phyloP scores from a whole-genome alignment of 2,888 invertebrate species.

The Andrena bucephala region DNA sequence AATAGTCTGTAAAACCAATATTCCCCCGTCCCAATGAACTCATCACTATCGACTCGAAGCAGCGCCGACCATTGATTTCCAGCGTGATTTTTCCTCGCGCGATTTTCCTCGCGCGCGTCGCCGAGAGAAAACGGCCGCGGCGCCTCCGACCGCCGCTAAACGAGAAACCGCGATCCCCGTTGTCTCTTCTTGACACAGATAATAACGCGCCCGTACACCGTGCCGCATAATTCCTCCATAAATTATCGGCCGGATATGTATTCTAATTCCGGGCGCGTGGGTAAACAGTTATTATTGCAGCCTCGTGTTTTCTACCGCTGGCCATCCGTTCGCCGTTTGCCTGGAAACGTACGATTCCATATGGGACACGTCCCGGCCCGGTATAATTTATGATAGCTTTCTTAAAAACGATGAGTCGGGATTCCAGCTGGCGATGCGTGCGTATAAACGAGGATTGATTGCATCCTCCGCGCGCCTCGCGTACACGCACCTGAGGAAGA shows the following conservation, averaged over 20 bases:
- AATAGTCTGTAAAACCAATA: too few relatives aligned
- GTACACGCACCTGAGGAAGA: slow-evolving; percentile 46
- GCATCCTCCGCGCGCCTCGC: slow-evolving; percentile 40
- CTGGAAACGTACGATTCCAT: slow-evolving; percentile 53
- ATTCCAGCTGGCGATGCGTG: slow-evolving; percentile 58
- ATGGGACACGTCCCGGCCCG: slow-evolving; percentile 56
- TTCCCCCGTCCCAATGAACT: too few relatives aligned
- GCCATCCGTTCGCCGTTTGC: not conserved
- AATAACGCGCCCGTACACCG: slow-evolving; percentile 62
- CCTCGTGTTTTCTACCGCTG: slow-evolving; percentile 32
- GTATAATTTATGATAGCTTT: slow-evolving; percentile 71
- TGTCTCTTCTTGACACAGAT: slow-evolving; percentile 74
- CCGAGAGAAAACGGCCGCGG: slow-evolving; percentile 27
- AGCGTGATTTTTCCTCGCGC: not conserved
- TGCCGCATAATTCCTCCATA: slow-evolving; percentile 76
- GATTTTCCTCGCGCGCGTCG: not conserved
- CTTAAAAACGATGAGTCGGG: slow-evolving; percentile 64
- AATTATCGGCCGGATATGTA: slow-evolving; percentile 75
- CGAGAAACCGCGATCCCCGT: slow-evolving; percentile 34
- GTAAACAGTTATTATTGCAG: slow-evolving; percentile 76
- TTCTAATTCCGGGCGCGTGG: slow-evolving; percentile 78
- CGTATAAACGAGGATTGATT: slow-evolving; percentile 59
- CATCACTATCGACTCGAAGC: not conserved
- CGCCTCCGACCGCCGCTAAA: slow-evolving; percentile 38
- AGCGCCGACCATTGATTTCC: not conserved